Evolutionary conservation across 2,797 vertebrate species (phyloP).

Genomic region (Heliangelus exortis): DNA sequence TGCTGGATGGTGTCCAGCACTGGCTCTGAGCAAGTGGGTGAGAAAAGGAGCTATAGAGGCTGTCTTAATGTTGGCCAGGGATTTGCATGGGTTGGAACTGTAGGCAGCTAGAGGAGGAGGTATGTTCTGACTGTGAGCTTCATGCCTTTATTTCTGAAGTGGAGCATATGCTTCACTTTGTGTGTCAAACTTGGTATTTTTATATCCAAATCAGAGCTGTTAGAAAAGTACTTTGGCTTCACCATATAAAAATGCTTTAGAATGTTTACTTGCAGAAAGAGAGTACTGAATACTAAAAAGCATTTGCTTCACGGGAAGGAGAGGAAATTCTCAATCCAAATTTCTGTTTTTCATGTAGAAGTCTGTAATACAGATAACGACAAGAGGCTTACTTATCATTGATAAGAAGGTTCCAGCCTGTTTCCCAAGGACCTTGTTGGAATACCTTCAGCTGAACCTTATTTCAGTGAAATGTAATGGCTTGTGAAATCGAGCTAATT

Average conservation of each 20-base stretch:
- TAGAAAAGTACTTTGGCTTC: not conserved
- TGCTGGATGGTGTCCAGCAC: constrained; percentile 29
- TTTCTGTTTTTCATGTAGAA: not conserved
- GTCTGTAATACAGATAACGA: not conserved
- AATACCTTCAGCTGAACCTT: not conserved
- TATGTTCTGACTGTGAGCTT: not conserved
- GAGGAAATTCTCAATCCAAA: not conserved
- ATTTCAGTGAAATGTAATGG: not conserved
- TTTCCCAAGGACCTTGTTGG: not conserved
- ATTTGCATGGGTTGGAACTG: constrained; percentile 19
- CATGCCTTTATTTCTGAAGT: constrained; percentile 53
- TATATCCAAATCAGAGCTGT: not conserved
- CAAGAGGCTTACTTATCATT: not conserved
- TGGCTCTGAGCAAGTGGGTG: not conserved
- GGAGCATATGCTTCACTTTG: constrained; percentile 39
- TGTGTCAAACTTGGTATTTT: not conserved
- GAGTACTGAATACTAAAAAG: not conserved
- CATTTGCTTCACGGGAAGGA: not conserved
- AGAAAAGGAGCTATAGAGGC: not conserved
- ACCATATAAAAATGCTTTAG: not conserved
- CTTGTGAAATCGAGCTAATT: not conserved
- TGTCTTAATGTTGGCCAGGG: not conserved
- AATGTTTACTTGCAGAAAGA: not conserved
- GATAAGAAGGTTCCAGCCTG: not conserved
- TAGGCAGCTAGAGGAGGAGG: constrained; percentile 9